Evolutionary conservation across 2,888 invertebrate genomes (phyloP).

Genomic region (Caenorhabditis wallacei): DNA sequence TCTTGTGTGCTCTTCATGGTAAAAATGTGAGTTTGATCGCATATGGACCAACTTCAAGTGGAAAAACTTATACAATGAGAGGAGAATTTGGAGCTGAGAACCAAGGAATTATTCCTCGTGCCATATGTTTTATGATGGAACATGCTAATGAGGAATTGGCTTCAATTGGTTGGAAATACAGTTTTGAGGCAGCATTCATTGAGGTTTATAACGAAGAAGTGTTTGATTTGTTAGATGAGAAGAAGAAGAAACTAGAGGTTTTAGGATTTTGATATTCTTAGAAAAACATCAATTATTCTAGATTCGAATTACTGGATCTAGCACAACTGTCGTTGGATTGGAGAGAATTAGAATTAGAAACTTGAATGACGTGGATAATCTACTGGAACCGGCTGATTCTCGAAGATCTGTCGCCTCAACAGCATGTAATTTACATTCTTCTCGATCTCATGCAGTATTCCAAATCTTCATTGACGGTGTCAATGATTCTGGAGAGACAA

Average conservation of each 20-base stretch:
- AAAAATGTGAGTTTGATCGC: slow-evolving; percentile 75
- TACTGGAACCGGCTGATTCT: slow-evolving; percentile 89
- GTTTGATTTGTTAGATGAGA: slow-evolving; percentile 87
- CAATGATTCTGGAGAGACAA: slow-evolving; percentile 43
- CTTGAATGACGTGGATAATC: slow-evolving; percentile 85
- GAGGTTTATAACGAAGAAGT: slow-evolving; percentile 93
- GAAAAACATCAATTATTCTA: background rate
- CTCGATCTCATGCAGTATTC: slow-evolving; percentile 84
- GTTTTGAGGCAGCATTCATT: slow-evolving; percentile 89
- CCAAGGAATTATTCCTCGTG: slow-evolving; percentile 71
- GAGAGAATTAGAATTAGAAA: slow-evolving; percentile 26
- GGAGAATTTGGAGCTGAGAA: slow-evolving; percentile 53
- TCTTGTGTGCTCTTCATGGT: slow-evolving; percentile 71
- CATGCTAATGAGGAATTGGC: slow-evolving; percentile 42
- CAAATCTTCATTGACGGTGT: slow-evolving; percentile 82
- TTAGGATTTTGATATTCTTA: no score
- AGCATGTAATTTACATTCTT: slow-evolving; percentile 87
- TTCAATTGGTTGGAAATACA: slow-evolving; percentile 84
- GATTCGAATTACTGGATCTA: slow-evolving; percentile 21
- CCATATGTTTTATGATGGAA: slow-evolving; percentile 64
- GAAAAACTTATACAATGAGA: slow-evolving; percentile 77
- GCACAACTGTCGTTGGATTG: slow-evolving; percentile 15
- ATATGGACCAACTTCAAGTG: slow-evolving; percentile 76
- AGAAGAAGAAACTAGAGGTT: slow-evolving; percentile 56
- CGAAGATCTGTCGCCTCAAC: slow-evolving; percentile 91